Conservation (phyloP, 1,140 invertebrate genomes). For the Drosophila obscura region DNA sequence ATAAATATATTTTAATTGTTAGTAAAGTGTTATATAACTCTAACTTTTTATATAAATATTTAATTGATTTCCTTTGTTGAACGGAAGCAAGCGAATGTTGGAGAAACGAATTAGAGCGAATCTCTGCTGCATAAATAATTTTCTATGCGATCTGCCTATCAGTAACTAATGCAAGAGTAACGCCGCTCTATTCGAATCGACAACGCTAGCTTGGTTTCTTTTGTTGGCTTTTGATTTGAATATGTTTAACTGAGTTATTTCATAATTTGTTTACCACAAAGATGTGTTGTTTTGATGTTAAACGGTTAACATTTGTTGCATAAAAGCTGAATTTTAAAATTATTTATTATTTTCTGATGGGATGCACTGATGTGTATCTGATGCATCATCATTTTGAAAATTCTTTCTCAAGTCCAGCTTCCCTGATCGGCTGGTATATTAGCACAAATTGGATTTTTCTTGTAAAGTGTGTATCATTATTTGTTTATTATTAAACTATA, state of each 20-base stretch:
- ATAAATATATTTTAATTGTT: slow-evolving; percentile 82
- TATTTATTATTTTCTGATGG: not conserved
- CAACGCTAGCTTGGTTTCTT: slow-evolving; percentile 10
- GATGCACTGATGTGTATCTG: slow-evolving; percentile 5
- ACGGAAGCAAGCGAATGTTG: slow-evolving; percentile 6
- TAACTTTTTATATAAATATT: slow-evolving; percentile 63
- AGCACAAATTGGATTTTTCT: slow-evolving; percentile 19
- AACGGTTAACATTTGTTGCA: slow-evolving; percentile 40
- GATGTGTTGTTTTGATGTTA: slow-evolving; percentile 31
- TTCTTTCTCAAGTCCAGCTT: slow-evolving; percentile 14
- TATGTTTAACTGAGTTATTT: slow-evolving; percentile 20
- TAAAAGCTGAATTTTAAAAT: not conserved
- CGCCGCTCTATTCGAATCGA: not conserved
- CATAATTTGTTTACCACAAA: slow-evolving; percentile 4
- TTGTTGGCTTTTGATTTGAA: slow-evolving; percentile 40
- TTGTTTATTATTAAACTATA: slow-evolving; percentile 38
- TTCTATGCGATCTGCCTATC: slow-evolving; percentile 4
- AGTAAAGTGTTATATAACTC: slow-evolving; percentile 77
- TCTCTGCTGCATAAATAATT: not conserved
- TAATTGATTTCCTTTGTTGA: slow-evolving; percentile 32
- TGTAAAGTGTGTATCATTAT: slow-evolving; percentile 25
- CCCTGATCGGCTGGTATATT: slow-evolving; percentile 27
- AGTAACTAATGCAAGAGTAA: no score
- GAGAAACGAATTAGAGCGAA: slow-evolving; percentile 1
- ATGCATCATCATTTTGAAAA: slow-evolving; percentile 2